phyloP scores from a whole-genome alignment of 2,113 vertebrate species.

The Saccopteryx bilineata region DNA sequence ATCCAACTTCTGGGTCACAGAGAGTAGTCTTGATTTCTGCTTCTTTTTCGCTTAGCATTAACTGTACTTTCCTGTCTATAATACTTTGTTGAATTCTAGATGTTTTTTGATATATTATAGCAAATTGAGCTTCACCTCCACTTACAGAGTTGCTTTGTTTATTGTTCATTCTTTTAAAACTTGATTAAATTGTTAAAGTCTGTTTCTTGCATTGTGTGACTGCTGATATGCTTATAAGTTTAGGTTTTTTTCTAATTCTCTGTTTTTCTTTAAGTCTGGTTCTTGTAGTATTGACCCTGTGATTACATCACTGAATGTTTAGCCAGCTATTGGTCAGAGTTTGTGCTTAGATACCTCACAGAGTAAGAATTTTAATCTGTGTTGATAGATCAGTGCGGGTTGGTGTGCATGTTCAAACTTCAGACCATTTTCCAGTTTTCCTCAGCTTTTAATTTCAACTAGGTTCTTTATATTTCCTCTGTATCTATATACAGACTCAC shows the following conservation, averaged over 20 bases:
- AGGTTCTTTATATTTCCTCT: neutral
- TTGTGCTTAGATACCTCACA: neutral
- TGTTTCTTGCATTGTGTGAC: neutral
- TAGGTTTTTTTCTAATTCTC: neutral
- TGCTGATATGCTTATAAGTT: neutral
- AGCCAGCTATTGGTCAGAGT: neutral
- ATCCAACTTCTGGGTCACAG: neutral
- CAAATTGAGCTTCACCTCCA: neutral
- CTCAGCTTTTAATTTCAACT: neutral
- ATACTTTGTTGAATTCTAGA: neutral
- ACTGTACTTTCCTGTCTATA: neutral
- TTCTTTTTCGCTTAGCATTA: neutral
- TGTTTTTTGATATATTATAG: neutral
- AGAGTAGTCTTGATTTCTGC: neutral
- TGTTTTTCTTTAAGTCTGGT: neutral
- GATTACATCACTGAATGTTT: neutral
- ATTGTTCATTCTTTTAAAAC: neutral
- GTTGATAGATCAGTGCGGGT: neutral
- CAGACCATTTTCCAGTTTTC: neutral
- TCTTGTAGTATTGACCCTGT: neutral
- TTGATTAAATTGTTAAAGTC: neutral
- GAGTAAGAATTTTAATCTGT: neutral
- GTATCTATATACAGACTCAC: neutral
- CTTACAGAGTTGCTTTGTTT: neutral
- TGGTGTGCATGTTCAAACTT: neutral